These are phyloP conservation scores for Gastracanthus pulcherrimus DNA, from an alignment of 2,888 invertebrate genomes.

Conservation along the genomic window DNA sequence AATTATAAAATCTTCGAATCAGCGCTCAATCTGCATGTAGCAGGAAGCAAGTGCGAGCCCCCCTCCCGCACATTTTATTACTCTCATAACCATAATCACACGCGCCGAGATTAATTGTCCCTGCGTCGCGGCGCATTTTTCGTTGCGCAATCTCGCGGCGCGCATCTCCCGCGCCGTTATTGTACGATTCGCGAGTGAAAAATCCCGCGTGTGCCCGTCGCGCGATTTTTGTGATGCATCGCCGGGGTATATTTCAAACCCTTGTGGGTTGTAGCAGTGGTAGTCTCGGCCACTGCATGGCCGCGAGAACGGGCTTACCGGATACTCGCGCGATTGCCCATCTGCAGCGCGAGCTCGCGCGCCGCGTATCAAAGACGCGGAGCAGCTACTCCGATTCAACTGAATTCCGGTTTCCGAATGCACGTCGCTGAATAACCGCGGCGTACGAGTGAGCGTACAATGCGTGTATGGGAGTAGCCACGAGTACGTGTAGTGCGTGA, in stretches of 20 bases:
- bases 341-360: constrained; percentile 8
- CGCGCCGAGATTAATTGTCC: constrained; percentile 19
- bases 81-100: constrained; percentile 1
- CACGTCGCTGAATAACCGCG: neutral
- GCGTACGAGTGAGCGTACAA: no score
- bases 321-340: constrained; percentile 33
- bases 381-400: constrained; percentile 58
- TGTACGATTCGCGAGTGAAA: neutral
- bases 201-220: neutral
- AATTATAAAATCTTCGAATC: constrained; percentile 16
- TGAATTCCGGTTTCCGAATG: constrained; percentile 60
- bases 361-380: no score
- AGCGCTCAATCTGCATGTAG: neutral
- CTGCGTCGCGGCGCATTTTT: neutral
- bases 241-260: neutral
- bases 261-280: no score
- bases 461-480: no score
- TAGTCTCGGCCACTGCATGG: no score
- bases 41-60: no score
- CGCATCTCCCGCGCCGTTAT: neutral
- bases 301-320: neutral
- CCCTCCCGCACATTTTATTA: neutral
- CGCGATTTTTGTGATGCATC: constrained; percentile 9
- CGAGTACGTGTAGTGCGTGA: neutral
- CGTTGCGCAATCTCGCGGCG: constrained; percentile 33